Evolutionary conservation across 2,113 vertebrate species (phyloP).

Genomic region (Neogale vison): DNA sequence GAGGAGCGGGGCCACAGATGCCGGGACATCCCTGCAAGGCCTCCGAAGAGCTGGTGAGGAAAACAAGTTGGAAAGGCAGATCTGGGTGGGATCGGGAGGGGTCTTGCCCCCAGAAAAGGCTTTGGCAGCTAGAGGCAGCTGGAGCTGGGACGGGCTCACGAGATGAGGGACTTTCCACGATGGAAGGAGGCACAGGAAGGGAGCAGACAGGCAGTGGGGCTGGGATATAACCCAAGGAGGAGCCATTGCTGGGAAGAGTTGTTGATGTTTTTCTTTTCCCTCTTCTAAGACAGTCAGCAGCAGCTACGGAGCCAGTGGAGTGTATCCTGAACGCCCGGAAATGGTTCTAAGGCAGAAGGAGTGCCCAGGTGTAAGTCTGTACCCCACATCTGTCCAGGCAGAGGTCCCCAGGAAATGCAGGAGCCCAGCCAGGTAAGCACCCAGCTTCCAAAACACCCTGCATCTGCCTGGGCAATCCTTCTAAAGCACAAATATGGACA

Average conservation of each 20-base stretch:
- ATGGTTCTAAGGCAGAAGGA: background rate
- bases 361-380: background rate
- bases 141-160: background rate
- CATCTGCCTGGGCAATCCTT: background rate
- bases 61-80: background rate
- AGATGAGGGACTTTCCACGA: too few relatives aligned
- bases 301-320: background rate
- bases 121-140: background rate
- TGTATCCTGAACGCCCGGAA: background rate
- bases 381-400: background rate
- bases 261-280: background rate
- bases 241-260: background rate
- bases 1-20: background rate
- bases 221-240: background rate
- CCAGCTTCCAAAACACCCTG: background rate
- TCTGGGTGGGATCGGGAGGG: background rate
- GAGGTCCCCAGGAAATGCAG: background rate
- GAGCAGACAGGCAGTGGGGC: rapidly evolving
- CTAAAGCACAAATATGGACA: background rate
- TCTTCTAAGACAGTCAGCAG: background rate
- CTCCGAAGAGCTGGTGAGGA: background rate
- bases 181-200: background rate
- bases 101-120: background rate
- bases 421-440: background rate
- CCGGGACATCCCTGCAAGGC: background rate